These are phyloP conservation scores for Allygus modestus DNA, from an alignment of 2,888 invertebrate genomes.

Conservation along the genomic window DNA sequence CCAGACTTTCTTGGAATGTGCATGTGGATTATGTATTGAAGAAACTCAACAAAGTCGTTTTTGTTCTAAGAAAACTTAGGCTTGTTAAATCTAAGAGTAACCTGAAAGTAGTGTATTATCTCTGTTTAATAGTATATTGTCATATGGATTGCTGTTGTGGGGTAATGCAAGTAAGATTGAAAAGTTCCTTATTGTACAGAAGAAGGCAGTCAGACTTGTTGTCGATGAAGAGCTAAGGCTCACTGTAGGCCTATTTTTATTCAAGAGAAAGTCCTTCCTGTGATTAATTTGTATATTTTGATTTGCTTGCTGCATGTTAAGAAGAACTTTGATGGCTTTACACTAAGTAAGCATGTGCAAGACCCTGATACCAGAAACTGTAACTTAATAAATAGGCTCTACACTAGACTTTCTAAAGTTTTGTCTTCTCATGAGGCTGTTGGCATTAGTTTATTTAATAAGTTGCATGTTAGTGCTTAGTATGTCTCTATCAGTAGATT, in stretches of 20 bases:
- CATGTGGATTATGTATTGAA: background rate
- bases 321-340: background rate
- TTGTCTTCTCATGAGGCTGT: background rate
- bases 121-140: background rate
- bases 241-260: background rate
- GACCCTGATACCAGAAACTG: background rate
- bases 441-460: slow-evolving; percentile 8
- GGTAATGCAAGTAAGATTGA: background rate
- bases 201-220: background rate
- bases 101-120: slow-evolving; percentile 16
- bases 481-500: background rate
- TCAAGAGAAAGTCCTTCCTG: background rate
- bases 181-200: background rate
- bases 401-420: slow-evolving; percentile 20
- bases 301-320: slow-evolving; percentile 5
- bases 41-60: background rate
- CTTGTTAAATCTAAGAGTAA: background rate
- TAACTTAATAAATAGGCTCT: background rate
- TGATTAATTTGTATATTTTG: slow-evolving; percentile 21
- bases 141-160: slow-evolving; percentile 36
- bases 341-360: background rate
- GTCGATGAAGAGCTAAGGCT: background rate
- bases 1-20: background rate
- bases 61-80: background rate
- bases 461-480: background rate